Percentiles rank a stretch among this genome's conserved stretches.
Evolutionary conservation across 1,140 invertebrate species (phyloP).

Genomic region (Panagrolaimus sp.): DNA sequence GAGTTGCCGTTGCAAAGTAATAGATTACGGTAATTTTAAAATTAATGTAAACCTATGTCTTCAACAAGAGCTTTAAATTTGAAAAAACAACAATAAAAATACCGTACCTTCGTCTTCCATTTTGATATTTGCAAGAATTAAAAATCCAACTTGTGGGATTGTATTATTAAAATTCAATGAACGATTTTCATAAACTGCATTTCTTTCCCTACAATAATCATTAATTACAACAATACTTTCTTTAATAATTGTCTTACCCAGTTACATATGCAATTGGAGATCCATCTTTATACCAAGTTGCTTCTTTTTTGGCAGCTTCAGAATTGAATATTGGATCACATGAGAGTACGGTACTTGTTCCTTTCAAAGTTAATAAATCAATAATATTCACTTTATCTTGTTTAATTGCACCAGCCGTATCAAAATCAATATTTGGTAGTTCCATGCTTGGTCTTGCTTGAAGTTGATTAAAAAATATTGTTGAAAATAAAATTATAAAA

Average conservation of each 20-base stretch:
- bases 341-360: not conserved
- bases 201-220: constrained; percentile 15
- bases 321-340: constrained; percentile 27
- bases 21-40: too few relatives aligned
- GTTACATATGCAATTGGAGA: not conserved
- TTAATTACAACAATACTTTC: not conserved
- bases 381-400: too few relatives aligned
- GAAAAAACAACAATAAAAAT: too few relatives aligned
- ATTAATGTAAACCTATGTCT: too few relatives aligned
- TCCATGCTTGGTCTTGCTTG: too few relatives aligned
- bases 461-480: too few relatives aligned
- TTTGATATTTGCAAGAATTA: constrained; percentile 21
- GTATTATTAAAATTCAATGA: constrained; percentile 16
- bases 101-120: constrained; percentile 26
- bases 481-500: too few relatives aligned
- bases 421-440: too few relatives aligned
- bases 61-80: too few relatives aligned
- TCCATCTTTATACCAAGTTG: constrained; percentile 14
- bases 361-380: not conserved
- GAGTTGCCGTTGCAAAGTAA: too few relatives aligned
- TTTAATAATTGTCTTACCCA: not conserved
- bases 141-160: constrained; percentile 26
- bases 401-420: too few relatives aligned
- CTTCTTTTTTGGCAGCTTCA: not conserved
- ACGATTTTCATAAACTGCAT: constrained; percentile 18